Evolutionary conservation across 2,888 invertebrate species (phyloP), one percentile per base, ranked within the genome.

Genomic region (Acanthosoma haemorrhoidale): DNA sequence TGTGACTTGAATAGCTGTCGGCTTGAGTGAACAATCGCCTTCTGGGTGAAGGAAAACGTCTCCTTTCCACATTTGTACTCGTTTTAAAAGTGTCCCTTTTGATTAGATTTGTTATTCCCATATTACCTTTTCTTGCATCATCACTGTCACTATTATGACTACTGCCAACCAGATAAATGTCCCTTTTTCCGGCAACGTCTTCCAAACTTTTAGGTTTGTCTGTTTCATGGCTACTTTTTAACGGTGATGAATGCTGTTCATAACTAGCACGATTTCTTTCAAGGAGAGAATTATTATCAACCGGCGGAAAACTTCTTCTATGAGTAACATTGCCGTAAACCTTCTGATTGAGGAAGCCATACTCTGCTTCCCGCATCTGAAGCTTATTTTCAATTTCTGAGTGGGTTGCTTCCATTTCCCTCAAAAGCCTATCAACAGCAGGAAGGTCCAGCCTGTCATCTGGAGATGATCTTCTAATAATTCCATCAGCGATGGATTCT

Each of bases 321-420:
- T 67, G 57, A 16, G 13, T 31, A 16, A 31, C 34, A 57, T 34
- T 57, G 18, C 18, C 18, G 21, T 18, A 57, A 21, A 21, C 15
- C 34, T 41, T 67, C 31, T 57, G 32, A 67, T 43, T 69, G 9
- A 64, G 68, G 9, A 72, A 61, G 5, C 70, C 68, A 36, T 72
- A 73, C 25, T 73, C 73, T 5, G 43, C 70, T 78, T 78, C 73
- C 38, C 73, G 51, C 5, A 36, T 39, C 32, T 73, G 72, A 5
- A 75, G 71, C 68, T 78, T 77, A 51, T 77, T 77, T 3, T 79
- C 79, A 36, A 80, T 76, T 73, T 79, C 78, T 57, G 77, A 76
- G 63, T 82, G 80, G 3, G 80, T 79, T 15, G 75, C 75, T 73
- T 83, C 82, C 77, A 82, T 79, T 72, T 81, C 79, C 70, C 78